Percentiles rank a stretch among this genome's conserved stretches.
Conservation (phyloP, 2,888 invertebrate genomes). For the Nemotelus nigrinus region DNA sequence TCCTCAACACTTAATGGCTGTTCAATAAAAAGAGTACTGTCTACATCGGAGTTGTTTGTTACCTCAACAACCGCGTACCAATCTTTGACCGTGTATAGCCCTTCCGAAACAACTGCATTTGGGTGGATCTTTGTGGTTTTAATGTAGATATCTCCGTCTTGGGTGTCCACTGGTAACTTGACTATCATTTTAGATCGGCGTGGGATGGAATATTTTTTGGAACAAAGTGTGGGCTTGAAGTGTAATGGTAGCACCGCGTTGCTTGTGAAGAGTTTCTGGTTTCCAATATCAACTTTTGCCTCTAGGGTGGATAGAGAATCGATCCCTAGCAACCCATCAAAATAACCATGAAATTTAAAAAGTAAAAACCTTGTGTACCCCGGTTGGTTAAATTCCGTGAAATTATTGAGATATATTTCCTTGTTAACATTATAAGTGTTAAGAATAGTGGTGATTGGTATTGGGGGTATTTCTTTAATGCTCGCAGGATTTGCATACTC, state of each 20-base stretch:
- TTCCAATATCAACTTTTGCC: slow-evolving; percentile 48
- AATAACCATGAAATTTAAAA: slow-evolving; percentile 51
- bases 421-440: too few relatives aligned
- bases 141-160: slow-evolving; percentile 23
- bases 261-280: slow-evolving; percentile 41
- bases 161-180: slow-evolving; percentile 30
- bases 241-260: slow-evolving; percentile 40
- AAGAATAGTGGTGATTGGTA: too few relatives aligned
- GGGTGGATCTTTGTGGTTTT: neutral
- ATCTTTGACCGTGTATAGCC: slow-evolving; percentile 11
- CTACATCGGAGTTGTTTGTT: neutral
- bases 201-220: neutral
- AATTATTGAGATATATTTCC: too few relatives aligned
- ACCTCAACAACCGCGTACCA: slow-evolving; percentile 18
- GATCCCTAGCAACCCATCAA: slow-evolving; percentile 52
- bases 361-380: slow-evolving; percentile 43
- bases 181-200: neutral
- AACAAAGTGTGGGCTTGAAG: neutral
- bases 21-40: neutral
- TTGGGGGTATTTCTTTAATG: too few relatives aligned
- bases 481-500: too few relatives aligned
- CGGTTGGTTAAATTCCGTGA: neutral
- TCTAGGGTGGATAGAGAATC: slow-evolving; percentile 48
- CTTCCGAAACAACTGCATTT: neutral
- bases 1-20: slow-evolving; percentile 11